Evolutionary conservation across 2,797 vertebrate species (phyloP), one percentile per base, ranked within the genome.

Genomic region (Silurus lanzhouensis): DNA sequence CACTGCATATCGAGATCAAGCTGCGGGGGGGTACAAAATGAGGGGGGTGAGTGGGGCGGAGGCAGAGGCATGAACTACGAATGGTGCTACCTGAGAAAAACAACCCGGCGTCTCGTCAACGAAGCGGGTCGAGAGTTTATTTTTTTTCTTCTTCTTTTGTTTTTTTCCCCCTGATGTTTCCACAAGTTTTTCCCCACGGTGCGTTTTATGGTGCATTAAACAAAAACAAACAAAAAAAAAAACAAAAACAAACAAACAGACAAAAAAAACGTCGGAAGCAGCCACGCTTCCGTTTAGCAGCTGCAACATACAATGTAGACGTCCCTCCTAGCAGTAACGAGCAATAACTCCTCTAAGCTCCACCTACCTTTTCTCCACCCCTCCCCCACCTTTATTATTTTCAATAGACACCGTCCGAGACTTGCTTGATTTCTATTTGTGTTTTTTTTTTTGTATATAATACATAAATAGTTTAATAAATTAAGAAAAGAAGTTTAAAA

Each of bases 281-380:
- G n/a, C 46, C 25, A 44, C 52, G 66, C 81, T 83, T 88, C 81
- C 72, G 74, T 68, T 68, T 64, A 93, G 92, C 94, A 95, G 94
- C 94, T 94, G 91, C 84, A 83, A 90, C 57, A 89, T 87, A 91
- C 84, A 82, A 90, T 38, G 89, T 87, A 91, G 89, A 92, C 74
- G 88, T 91, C 89, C 87, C 90, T 91, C 88, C 89, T 92, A 95
- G 93, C 95, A 93, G 93, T 93, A 94, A 94, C 88, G 91, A 96
- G 95, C 95, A 96, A 95, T 96, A 96, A 95, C 91, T 92, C 90
- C 79, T 90, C 72, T 91, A 87, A 7, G 87, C 91, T 48, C 12
- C 13, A 2, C 14, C 48, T 38, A 0, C 61, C 17, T 27, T 14
- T 87, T 88, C 75, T 91, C 90, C 5, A 13, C 14, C 25, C 20